Evolutionary conservation across 1,140 invertebrate species (phyloP), one percentile per base, ranked within the genome.

Genomic region (Trichonephila inaurata): DNA sequence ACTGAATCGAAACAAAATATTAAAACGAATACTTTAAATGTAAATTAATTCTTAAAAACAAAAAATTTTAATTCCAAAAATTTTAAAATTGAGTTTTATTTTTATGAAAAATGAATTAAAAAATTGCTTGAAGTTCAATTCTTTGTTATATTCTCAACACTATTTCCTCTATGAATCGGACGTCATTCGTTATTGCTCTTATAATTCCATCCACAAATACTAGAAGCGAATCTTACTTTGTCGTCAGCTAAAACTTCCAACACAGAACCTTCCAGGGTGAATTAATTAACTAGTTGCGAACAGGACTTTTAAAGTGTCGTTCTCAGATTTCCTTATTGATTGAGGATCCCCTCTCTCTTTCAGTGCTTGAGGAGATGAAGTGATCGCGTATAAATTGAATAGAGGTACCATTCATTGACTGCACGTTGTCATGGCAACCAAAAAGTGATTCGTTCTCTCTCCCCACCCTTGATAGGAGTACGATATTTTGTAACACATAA

Each of bases 321-420:
- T 51, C 83, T 85, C 83, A 85, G 83, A 85, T 85, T 85, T 85
- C 83, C 58, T 85, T 85, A 85, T 85, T 85, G 83, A 85, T 85
- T 85, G 83, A 77, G 33, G 72, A 77, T 77, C 72, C 33, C n/a
- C 66, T 6, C 66, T 69, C 66, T 69, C 66, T 77, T 33, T 40
- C 14, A 28, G 72, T 77, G 72, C 72, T 77, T 77, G 83, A 51
- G 44, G 83, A 61, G 83, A 85, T 85, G 83, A 85, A 85, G 83
- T 60, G 83, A 85, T 85, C 51, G 83, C 58, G 44, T 85, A 85
- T 85, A 85, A 85, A 85, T 85, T 85, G 51, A 85, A 85, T 85
- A 58, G 83, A 61, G 44, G 58, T 85, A 44, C 19, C 58, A 61
- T 85, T 85, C 83, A 58, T 85, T 85, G 83, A 85, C 83, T 24